Conservation (phyloP, 2,888 invertebrate species). For the Drosophila subquinaria region DNA sequence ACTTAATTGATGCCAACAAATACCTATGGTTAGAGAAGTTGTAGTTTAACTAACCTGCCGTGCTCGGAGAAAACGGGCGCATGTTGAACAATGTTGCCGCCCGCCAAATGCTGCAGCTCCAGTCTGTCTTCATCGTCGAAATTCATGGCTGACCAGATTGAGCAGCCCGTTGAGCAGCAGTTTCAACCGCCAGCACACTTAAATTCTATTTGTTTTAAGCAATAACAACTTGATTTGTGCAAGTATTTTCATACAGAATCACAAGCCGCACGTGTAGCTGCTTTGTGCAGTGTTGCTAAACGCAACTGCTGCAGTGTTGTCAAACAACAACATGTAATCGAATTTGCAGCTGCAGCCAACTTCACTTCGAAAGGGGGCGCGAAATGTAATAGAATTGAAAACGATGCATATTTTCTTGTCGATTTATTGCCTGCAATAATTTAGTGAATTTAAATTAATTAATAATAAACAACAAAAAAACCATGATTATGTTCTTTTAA, state of each 20-base stretch:
- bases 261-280: conserved; percentile 68
- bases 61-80: conserved; percentile 88
- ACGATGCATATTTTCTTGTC: background rate
- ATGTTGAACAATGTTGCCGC: conserved; percentile 88
- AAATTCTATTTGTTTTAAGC: conserved; percentile 14
- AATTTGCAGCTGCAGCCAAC: conserved; percentile 12
- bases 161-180: conserved; percentile 28
- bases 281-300: conserved; percentile 30
- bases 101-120: conserved; percentile 87
- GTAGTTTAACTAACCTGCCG: conserved; percentile 88
- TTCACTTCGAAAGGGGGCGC: conserved; percentile 8
- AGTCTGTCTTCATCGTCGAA: conserved; percentile 84
- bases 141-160: conserved; percentile 65
- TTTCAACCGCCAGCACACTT: conserved; percentile 11
- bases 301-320: conserved; percentile 24
- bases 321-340: background rate
- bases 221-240: conserved; percentile 20
- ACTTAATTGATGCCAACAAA: background rate
- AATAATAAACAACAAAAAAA: background rate
- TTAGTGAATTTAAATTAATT: background rate
- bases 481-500: no score
- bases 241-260: conserved; percentile 38
- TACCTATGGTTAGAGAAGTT: background rate
- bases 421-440: background rate
- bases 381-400: background rate